A percentile compares a stretch with the other conserved stretches of the same genome.
These are phyloP conservation scores for Hyalella azteca DNA, from an alignment of 2,888 invertebrate genomes.

Conservation along the genomic window DNA sequence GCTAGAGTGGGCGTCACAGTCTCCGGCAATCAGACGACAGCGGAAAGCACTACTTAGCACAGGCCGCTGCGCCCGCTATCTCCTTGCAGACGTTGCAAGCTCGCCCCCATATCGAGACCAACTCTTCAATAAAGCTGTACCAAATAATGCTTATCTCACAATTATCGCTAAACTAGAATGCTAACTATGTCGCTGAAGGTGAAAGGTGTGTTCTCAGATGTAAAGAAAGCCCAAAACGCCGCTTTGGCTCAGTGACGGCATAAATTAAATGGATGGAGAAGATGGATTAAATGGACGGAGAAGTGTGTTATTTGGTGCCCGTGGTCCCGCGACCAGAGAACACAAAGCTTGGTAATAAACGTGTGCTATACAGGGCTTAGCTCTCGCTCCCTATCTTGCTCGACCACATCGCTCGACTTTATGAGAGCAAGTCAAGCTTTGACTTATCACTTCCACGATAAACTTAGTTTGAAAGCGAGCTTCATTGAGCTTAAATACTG, in stretches of 20 bases:
- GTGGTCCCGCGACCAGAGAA: background rate
- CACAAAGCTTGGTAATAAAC: background rate
- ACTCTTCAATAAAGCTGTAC: constrained; percentile 16
- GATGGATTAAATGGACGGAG: constrained; percentile 9
- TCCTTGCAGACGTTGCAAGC: background rate
- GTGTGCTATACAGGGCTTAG: constrained; percentile 14
- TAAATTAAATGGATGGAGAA: constrained; percentile 14
- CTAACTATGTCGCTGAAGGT: constrained; percentile 31
- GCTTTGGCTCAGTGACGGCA: constrained; percentile 24
- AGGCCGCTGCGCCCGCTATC: constrained; percentile 13
- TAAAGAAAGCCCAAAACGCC: constrained; percentile 24
- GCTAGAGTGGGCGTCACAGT: no score
- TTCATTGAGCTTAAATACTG: constrained; percentile 33
- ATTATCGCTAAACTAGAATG: constrained; percentile 31
- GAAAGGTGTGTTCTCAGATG: constrained; percentile 29
- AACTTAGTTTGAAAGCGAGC: background rate
- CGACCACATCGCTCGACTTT: constrained; percentile 1
- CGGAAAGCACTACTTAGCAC: constrained; percentile 32
- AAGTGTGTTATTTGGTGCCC: background rate
- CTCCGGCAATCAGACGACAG: background rate
- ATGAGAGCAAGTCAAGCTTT: background rate
- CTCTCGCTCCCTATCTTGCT: constrained; percentile 24
- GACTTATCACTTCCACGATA: background rate
- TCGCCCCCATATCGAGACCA: constrained; percentile 8
- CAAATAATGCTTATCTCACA: constrained; percentile 28